Conservation (phyloP, 2,888 invertebrate genomes). For the Prenolepis imparis region DNA sequence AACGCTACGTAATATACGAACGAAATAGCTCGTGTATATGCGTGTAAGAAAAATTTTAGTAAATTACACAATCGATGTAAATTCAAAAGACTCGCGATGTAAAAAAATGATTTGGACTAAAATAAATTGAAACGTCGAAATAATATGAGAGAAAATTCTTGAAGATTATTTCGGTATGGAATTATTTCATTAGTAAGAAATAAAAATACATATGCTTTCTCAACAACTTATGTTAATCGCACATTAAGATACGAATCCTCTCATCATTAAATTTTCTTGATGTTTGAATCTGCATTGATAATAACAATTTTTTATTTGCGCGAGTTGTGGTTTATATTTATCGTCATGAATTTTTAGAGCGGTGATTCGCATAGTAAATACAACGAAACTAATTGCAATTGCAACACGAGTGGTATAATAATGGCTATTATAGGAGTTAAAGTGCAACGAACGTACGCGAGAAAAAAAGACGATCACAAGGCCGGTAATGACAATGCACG, state of each 20-base stretch:
- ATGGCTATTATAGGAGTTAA: neutral
- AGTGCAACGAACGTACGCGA: neutral
- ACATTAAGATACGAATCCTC: neutral
- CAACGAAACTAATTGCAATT: slow-evolving; percentile 3
- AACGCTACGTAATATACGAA: slow-evolving; percentile 14
- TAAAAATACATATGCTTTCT: neutral
- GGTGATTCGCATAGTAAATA: neutral
- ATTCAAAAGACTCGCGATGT: slow-evolving; percentile 15
- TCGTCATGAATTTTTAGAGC: neutral
- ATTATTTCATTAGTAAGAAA: neutral
- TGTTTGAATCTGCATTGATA: neutral
- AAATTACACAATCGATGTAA: slow-evolving; percentile 9
- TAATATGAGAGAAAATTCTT: neutral
- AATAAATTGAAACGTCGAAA: neutral
- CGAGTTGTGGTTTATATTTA: neutral
- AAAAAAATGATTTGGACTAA: neutral
- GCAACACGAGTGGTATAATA: neutral
- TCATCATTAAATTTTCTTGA: neutral
- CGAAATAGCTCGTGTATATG: neutral
- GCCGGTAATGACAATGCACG: slow-evolving; percentile 20
- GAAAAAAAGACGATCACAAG: neutral
- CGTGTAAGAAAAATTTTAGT: slow-evolving; percentile 25
- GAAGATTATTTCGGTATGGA: neutral
- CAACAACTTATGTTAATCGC: neutral
- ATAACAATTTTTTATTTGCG: neutral